Conservation (phyloP, 2,113 vertebrate species). For the Varanus salvator region DNA sequence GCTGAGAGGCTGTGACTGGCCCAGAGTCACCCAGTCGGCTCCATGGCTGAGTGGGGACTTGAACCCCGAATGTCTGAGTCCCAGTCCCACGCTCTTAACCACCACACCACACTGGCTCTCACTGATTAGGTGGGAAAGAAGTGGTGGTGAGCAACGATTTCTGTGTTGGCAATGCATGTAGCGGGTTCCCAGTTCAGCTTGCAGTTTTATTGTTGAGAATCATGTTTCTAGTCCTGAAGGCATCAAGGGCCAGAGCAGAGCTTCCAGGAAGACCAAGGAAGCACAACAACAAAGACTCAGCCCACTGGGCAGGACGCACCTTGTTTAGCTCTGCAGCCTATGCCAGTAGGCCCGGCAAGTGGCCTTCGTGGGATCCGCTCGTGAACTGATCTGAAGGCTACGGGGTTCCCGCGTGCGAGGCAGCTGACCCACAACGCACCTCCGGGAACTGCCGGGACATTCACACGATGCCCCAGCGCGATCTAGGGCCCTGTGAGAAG, state of each 20-base stretch:
- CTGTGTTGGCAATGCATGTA: background rate
- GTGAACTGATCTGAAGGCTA: too few species aligned
- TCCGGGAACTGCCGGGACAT: background rate
- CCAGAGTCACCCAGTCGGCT: too few species aligned
- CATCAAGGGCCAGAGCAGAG: too few species aligned
- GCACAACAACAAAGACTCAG: background rate
- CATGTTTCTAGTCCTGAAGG: constrained; percentile 10
- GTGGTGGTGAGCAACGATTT: background rate
- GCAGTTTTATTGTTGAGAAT: background rate
- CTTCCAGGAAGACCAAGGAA: background rate
- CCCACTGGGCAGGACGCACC: background rate
- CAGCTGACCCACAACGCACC: too few species aligned
- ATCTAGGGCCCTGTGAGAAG: background rate
- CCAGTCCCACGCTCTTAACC: too few species aligned
- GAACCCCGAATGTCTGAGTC: too few species aligned
- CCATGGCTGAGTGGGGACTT: too few species aligned
- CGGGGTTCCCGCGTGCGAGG: background rate
- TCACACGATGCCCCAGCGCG: background rate
- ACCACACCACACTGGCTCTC: too few species aligned
- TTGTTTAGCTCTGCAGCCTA: background rate
- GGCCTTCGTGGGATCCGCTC: too few species aligned
- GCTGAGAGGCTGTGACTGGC: too few species aligned
- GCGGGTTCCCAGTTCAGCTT: too few species aligned
- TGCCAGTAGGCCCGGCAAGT: too few species aligned
- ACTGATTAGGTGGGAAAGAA: background rate